Evolutionary conservation across 2,888 invertebrate species (phyloP).

Genomic region (Catocala sponsa): DNA sequence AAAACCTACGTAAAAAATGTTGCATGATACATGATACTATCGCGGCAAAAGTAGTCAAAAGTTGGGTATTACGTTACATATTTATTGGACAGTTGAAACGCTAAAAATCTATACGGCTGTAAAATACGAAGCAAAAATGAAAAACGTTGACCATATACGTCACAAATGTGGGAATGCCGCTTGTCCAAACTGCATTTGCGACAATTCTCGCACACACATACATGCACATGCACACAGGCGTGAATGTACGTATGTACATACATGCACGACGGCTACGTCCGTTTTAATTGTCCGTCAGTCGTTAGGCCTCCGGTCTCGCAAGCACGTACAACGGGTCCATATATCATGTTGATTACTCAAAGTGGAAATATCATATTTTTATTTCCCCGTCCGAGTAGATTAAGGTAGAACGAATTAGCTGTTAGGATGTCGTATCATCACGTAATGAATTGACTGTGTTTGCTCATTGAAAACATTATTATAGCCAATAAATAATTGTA

Average conservation of each 20-base stretch:
- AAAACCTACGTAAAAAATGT: no score
- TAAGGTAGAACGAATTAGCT: conserved; percentile 49
- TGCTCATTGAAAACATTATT: neutral
- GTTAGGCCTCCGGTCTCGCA: conserved; percentile 56
- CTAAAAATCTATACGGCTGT: conserved; percentile 7
- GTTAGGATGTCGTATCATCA: conserved; percentile 21
- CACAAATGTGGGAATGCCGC: conserved; percentile 32
- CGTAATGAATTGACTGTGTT: conserved; percentile 15
- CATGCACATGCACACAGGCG: conserved; percentile 20
- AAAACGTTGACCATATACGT: conserved; percentile 6
- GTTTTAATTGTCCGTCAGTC: conserved; percentile 75
- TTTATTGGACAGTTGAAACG: conserved; percentile 1
- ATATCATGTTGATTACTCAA: conserved; percentile 75
- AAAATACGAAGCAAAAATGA: conserved; percentile 4
- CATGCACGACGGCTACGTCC: conserved; percentile 38
- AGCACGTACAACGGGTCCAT: conserved; percentile 64
- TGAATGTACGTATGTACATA: no score
- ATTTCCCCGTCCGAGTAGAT: conserved; percentile 53
- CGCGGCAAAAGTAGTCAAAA: neutral
- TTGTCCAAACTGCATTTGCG: conserved; percentile 47
- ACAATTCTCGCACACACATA: conserved; percentile 34
- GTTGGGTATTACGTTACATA: neutral
- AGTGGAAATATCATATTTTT: conserved; percentile 70
- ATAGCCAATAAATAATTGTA: neutral
- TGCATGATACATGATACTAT: neutral